A percentile compares a stretch with the other conserved stretches of the same genome.
Evolutionary conservation across 2,113 vertebrate genomes (phyloP).

Genomic region (Illadopsis cleaveri): DNA sequence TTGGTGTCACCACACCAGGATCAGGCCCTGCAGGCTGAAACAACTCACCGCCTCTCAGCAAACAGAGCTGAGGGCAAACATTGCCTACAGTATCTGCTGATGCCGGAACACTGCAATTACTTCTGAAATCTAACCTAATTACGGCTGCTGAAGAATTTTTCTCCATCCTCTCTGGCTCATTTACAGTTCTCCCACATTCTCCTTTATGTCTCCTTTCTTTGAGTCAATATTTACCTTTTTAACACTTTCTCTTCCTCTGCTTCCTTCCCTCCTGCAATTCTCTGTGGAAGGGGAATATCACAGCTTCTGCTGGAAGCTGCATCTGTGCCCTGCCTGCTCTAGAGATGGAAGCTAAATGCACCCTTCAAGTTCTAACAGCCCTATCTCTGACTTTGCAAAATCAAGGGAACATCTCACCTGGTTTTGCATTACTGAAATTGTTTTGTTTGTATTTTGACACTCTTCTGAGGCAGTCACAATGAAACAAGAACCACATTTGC

Average conservation of each 20-base stretch:
- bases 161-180: constrained; percentile 47
- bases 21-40: background rate
- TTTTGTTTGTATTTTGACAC: background rate
- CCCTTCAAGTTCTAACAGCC: background rate
- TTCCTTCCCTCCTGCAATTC: background rate
- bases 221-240: constrained; percentile 57
- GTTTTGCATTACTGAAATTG: background rate
- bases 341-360: background rate
- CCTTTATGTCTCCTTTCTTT: constrained; percentile 22
- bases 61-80: background rate
- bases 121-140: constrained; percentile 61
- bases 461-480: background rate
- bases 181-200: constrained; percentile 55
- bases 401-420: background rate
- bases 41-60: background rate
- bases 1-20: background rate
- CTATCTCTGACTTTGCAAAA: background rate
- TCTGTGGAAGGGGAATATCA: background rate
- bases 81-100: constrained; percentile 13
- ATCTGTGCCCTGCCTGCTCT: background rate
- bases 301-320: background rate
- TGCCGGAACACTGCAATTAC: constrained; percentile 27
- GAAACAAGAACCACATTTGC: background rate
- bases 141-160: constrained; percentile 44
- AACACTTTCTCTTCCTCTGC: background rate